These are phyloP conservation scores for Mythimna loreyi DNA, from an alignment of 2,888 invertebrate genomes.

Conservation along the genomic window DNA sequence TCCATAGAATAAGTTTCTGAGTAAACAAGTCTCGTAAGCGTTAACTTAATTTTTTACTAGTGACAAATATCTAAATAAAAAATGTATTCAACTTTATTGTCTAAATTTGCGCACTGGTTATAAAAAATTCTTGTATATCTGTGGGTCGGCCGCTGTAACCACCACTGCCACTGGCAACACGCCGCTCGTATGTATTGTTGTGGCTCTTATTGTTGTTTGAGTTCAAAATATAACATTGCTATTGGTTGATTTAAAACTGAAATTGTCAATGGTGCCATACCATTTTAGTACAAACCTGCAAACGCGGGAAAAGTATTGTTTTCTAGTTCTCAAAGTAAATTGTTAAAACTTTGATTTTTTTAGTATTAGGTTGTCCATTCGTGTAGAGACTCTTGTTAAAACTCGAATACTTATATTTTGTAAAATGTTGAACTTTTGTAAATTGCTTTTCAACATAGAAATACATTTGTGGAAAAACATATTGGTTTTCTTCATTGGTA, in stretches of 20 bases:
- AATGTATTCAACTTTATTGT: no score
- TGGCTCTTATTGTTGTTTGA: neutral
- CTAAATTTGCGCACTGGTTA: no score
- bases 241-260: conserved; percentile 38
- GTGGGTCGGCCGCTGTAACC: no score
- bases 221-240: conserved; percentile 24
- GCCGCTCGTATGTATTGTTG: no score
- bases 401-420: conserved; percentile 65
- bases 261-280: conserved; percentile 56
- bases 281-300: conserved; percentile 52
- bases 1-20: no score
- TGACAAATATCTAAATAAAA: no score
- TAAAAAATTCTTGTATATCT: no score
- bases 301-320: conserved; percentile 53
- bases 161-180: no score
- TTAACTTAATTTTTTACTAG: no score
- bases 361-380: conserved; percentile 44
- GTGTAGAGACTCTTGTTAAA: conserved; percentile 54
- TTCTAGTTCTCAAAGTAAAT: conserved; percentile 44
- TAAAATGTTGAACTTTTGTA: conserved; percentile 58
- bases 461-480: conserved; percentile 50
- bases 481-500: neutral
- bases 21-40: no score
- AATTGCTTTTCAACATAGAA: conserved; percentile 49
- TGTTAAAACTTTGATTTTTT: conserved; percentile 44